These are phyloP conservation scores for Tragelaphus strepsiceros DNA, from an alignment of 2,113 vertebrate species.

Conservation along the genomic window DNA sequence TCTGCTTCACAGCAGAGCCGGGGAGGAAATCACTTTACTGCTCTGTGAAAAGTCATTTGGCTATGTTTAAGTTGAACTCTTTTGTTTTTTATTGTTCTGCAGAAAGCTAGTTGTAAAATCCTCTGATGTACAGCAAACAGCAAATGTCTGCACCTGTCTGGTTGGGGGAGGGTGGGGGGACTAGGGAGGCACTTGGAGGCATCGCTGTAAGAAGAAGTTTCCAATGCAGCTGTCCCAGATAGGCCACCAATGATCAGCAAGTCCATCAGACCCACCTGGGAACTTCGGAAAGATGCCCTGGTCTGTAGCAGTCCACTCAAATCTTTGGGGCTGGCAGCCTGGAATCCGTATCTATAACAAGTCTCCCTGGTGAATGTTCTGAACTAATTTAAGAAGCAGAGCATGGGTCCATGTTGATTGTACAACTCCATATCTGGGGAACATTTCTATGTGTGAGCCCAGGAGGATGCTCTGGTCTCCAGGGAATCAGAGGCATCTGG, in stretches of 20 bases:
- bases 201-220: neutral
- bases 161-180: neutral
- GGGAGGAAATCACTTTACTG: slow-evolving; percentile 53
- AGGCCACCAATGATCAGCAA: neutral
- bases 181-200: neutral
- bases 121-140: slow-evolving; percentile 40
- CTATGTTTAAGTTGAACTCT: slow-evolving; percentile 40
- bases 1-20: neutral
- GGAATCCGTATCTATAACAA: neutral
- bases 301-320: neutral
- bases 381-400: neutral
- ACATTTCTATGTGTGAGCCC: neutral
- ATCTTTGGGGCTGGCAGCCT: neutral
- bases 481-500: neutral
- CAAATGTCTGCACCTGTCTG: slow-evolving; percentile 58
- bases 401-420: neutral
- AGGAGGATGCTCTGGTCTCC: neutral
- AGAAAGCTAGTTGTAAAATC: slow-evolving; percentile 64
- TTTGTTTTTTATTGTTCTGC: slow-evolving; percentile 55
- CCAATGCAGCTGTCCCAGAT: neutral
- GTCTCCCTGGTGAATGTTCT: neutral
- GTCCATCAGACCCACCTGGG: neutral
- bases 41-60: slow-evolving; percentile 56
- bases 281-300: neutral
- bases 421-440: neutral